Percentiles rank a stretch among this genome's conserved stretches.
phyloP scores from a whole-genome alignment of 2,113 vertebrate species.

The Centrocercus urophasianus region DNA sequence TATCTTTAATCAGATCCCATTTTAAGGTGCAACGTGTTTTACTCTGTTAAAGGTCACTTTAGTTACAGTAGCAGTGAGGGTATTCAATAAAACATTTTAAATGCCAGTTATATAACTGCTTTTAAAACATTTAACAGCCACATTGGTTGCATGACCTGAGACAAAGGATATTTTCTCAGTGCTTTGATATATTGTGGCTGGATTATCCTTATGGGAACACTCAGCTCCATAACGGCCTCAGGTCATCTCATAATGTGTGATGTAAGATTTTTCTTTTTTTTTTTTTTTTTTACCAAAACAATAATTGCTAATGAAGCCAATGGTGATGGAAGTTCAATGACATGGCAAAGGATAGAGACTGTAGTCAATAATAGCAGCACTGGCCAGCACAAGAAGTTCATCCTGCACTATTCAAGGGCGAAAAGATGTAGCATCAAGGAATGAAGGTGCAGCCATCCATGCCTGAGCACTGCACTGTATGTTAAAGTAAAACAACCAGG shows the following conservation, averaged over 20 bases:
- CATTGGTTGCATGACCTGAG: constrained; percentile 66
- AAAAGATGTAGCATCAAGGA: neutral
- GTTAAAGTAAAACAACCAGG: neutral
- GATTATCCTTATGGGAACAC: constrained; percentile 64
- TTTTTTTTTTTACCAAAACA: constrained; percentile 40
- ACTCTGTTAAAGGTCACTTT: constrained; percentile 64
- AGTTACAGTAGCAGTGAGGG: constrained; percentile 67
- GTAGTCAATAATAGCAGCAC: constrained; percentile 30
- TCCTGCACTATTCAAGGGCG: constrained; percentile 36
- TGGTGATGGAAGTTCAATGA: constrained; percentile 63
- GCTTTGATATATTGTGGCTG: constrained; percentile 62
- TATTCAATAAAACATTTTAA: constrained; percentile 78
- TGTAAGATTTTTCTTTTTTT: constrained; percentile 39
- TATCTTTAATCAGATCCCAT: constrained; percentile 68
- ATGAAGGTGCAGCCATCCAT: neutral
- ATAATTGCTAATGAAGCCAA: constrained; percentile 67
- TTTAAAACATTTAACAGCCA: constrained; percentile 76
- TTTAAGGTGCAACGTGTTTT: constrained; percentile 65
- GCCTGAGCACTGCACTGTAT: neutral
- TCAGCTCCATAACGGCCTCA: constrained; percentile 50
- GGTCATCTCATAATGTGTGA: constrained; percentile 54
- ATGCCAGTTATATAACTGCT: constrained; percentile 75
- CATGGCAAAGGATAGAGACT: constrained; percentile 45
- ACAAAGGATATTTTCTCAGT: constrained; percentile 72
- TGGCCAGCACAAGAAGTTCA: neutral